A percentile compares a stretch with the other conserved stretches of the same genome.
phyloP scores from a whole-genome alignment of 2,113 vertebrate species.

The Elephantulus edwardii region DNA sequence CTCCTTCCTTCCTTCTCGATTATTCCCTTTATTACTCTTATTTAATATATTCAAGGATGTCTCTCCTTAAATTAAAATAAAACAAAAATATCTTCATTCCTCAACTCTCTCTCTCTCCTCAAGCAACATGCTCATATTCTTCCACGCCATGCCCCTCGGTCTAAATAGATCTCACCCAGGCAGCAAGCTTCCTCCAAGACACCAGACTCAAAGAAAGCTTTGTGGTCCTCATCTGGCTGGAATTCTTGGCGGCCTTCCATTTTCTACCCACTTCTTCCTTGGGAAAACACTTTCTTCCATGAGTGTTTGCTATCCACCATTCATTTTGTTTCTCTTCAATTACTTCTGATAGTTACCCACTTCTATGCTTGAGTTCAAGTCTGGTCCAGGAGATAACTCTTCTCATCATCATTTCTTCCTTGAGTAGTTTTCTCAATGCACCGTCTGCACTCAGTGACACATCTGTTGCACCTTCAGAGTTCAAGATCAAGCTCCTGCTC shows the following conservation, averaged over 20 bases:
- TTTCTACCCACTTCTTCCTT: neutral
- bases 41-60: neutral
- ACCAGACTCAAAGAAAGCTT: neutral
- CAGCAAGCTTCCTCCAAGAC: neutral
- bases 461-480: neutral
- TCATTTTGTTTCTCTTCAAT: neutral
- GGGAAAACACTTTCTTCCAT: neutral
- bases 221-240: no score
- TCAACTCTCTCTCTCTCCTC: neutral
- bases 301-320: neutral
- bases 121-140: no score
- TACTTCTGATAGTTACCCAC: neutral
- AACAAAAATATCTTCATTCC: no score
- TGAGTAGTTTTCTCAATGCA: neutral
- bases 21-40: neutral
- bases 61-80: neutral
- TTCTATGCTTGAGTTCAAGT: neutral
- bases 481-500: neutral
- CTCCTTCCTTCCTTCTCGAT: neutral
- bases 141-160: neutral
- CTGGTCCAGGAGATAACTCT: neutral
- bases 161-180: neutral
- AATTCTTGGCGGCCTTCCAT: neutral
- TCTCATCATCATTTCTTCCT: neutral
- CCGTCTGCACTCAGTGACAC: accelerated